Evolutionary conservation across 2,888 invertebrate species (phyloP).

Genomic region (Nebria salina): DNA sequence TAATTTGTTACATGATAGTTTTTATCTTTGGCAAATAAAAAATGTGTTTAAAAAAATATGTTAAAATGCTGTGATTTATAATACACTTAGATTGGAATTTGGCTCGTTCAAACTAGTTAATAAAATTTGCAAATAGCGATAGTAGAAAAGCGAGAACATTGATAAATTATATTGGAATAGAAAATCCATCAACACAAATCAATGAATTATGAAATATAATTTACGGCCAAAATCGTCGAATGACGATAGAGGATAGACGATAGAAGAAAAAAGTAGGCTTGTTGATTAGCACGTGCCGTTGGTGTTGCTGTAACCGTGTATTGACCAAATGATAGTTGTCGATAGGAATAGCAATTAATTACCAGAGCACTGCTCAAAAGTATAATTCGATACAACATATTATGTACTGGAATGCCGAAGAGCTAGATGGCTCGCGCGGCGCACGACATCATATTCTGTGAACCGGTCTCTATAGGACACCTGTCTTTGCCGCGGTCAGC

Average conservation of each 20-base stretch:
- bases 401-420: conserved; percentile 7
- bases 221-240: background rate
- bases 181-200: background rate
- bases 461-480: conserved; percentile 14
- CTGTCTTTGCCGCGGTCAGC: conserved; percentile 11
- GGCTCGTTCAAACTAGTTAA: too few species aligned
- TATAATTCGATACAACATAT: background rate
- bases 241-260: background rate
- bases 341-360: conserved; percentile 10
- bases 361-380: conserved; percentile 5
- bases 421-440: conserved; percentile 4
- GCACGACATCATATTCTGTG: background rate
- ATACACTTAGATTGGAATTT: background rate
- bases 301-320: background rate
- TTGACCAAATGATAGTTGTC: background rate
- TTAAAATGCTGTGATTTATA: background rate
- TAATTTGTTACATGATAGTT: background rate
- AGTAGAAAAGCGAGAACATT: too few species aligned
- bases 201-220: background rate
- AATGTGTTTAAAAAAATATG: background rate
- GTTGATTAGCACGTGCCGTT: background rate
- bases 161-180: too few species aligned
- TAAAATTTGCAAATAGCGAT: too few species aligned
- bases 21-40: background rate
- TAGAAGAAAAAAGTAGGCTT: background rate